Evolutionary conservation across 2,113 vertebrate species (phyloP), one percentile per base, ranked within the genome.

Genomic region (Telmatochromis sp.): DNA sequence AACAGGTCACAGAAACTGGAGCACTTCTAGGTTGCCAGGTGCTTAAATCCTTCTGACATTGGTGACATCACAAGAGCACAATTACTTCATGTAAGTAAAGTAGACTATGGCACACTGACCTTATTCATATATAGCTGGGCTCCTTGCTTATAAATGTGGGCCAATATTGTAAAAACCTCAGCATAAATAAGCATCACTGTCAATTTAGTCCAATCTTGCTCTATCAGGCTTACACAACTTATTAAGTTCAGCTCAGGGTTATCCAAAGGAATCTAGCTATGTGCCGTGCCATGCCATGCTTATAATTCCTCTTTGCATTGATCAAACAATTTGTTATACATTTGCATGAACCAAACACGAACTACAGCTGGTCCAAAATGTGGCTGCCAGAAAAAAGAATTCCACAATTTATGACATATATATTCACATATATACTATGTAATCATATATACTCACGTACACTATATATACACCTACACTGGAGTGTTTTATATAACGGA

Each of bases 151-250:
- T 53, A 6, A 53, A 53, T n/a, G 5, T 53, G 51, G 51, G 47
- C 7, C 7, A 49, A 49, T 49, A 0, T 17, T 49, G 47, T 21
- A 54, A 54, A 54, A 54, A 11, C 9, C 51, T 53, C 51, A 54
- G 5, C 51, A 54, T 54, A 54, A 54, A 54, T 54, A 54, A 54
- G 5, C 51, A 54, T 11, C 51, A 4, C 19, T 21, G n/a, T 54
- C 51, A 54, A 11, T 54, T 21, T 0, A 53, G 9, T 53, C 51
- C 9, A 53, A 21, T 53, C 51, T 53, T 53, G 9, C 9, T 53
- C 9, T 21, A 6, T 53, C 51, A 0, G 51, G 19, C 51, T 54
- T 53, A 53, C 3, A 1, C 1, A 3, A 54, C 1, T 21, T 54
- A 54, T 54, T 21, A 54, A 2, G 28, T 31, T 31, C 0, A 33